A percentile compares a stretch with the other conserved stretches of the same genome.
Evolutionary conservation across 2,797 vertebrate genomes (phyloP).

Genomic region (Sciaenops ocellatus): DNA sequence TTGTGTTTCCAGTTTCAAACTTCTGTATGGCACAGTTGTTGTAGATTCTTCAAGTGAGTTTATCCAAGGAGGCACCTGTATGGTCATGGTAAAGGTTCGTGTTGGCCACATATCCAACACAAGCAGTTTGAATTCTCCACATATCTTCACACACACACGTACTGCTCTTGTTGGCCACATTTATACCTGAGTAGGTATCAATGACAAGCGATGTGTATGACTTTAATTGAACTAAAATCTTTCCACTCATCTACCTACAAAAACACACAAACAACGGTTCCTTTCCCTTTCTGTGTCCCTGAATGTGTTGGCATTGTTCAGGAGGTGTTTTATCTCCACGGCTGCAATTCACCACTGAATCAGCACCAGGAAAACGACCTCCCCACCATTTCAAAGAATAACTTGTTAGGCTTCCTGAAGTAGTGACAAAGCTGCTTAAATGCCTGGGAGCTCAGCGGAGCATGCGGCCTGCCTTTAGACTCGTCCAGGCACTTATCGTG

Average conservation of each 20-base stretch:
- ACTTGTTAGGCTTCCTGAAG: slow-evolving; percentile 84
- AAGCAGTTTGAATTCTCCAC: slow-evolving; percentile 12
- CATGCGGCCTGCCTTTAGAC: slow-evolving; percentile 88
- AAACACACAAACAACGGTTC: slow-evolving; percentile 33
- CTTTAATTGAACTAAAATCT: slow-evolving; percentile 3
- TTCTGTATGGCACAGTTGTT: slow-evolving; percentile 63
- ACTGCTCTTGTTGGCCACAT: slow-evolving; percentile 38
- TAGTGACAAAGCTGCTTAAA: slow-evolving; percentile 86
- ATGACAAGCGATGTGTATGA: slow-evolving; percentile 28
- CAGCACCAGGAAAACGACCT: slow-evolving; percentile 88
- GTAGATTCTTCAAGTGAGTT: slow-evolving; percentile 36
- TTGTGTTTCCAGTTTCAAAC: slow-evolving; percentile 12
- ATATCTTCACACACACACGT: slow-evolving; percentile 6
- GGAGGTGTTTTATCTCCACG: not conserved
- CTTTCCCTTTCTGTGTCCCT: slow-evolving; percentile 32
- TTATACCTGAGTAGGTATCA: slow-evolving; percentile 70
- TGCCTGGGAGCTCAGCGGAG: slow-evolving; percentile 78
- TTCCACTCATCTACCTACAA: slow-evolving; percentile 34
- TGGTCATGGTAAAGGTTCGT: slow-evolving; percentile 43
- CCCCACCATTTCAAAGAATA: slow-evolving; percentile 88
- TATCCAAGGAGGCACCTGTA: slow-evolving; percentile 63
- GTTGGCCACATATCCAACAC: slow-evolving; percentile 25
- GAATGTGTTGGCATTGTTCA: slow-evolving; percentile 37
- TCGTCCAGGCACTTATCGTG: slow-evolving; percentile 88
- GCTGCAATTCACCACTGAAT: slow-evolving; percentile 33